Conservation (phyloP, 1,140 invertebrate genomes). For the Eulimnadia texana region DNA sequence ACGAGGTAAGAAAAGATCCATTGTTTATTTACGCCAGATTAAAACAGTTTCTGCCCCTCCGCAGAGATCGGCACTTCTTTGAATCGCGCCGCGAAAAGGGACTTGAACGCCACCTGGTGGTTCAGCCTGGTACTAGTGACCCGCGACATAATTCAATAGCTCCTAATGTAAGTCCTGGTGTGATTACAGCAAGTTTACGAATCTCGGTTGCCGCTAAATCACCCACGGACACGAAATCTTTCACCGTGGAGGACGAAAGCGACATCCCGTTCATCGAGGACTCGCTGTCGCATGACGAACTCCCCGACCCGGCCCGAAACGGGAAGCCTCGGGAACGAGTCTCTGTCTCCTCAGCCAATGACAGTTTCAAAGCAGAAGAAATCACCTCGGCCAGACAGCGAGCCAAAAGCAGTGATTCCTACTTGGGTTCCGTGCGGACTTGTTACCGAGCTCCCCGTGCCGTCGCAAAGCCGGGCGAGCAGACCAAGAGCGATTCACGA, state of each 20-base stretch:
- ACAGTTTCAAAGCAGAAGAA: constrained; percentile 21
- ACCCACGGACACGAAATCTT: constrained; percentile 31
- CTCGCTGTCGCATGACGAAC: not conserved
- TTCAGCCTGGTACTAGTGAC: constrained; percentile 7
- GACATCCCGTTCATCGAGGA: constrained; percentile 61
- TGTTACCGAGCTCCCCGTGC: not conserved
- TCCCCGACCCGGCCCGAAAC: constrained; percentile 13
- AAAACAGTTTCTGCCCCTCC: no score
- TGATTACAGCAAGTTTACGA: constrained; percentile 64
- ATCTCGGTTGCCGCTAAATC: constrained; percentile 42
- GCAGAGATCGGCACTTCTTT: not conserved
- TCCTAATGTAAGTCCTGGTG: constrained; percentile 15
- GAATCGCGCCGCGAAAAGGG: constrained; percentile 16
- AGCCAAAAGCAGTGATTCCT: constrained; percentile 32
- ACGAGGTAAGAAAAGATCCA: no score
- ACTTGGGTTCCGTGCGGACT: constrained; percentile 32
- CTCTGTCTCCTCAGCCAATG: constrained; percentile 30
- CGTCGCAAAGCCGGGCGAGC: not conserved
- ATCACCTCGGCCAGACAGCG: constrained; percentile 24
- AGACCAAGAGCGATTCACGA: not conserved
- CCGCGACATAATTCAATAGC: constrained; percentile 18
- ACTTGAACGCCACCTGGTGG: constrained; percentile 4
- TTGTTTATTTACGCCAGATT: no score
- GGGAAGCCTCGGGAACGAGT: constrained; percentile 19
- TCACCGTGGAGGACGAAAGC: constrained; percentile 39